These are phyloP conservation scores for Homalodisca vitripennis DNA, from an alignment of 1,140 invertebrate genomes.

Conservation along the genomic window DNA sequence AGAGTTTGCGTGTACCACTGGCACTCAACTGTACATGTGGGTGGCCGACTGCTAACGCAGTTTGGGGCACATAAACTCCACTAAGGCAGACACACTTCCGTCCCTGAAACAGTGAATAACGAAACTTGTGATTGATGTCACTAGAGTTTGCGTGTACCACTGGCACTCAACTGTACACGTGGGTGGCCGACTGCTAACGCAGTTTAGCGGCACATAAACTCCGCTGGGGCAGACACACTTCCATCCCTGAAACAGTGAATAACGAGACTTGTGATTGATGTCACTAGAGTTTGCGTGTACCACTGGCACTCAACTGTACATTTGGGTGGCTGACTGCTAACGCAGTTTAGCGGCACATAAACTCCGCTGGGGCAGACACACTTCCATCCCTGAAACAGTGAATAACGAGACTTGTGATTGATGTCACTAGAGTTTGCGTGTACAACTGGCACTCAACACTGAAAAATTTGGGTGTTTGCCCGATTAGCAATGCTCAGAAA, in stretches of 20 bases:
- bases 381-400: not conserved
- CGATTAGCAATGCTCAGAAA: too few species aligned
- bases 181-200: not conserved
- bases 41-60: not conserved
- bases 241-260: not conserved
- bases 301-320: not conserved
- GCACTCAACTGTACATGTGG: not conserved
- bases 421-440: too few species aligned
- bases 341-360: not conserved
- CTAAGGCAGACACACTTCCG: not conserved
- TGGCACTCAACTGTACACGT: not conserved
- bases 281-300: not conserved
- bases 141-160: not conserved
- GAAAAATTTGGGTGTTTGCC: too few species aligned
- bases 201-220: not conserved
- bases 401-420: too few species aligned
- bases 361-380: not conserved
- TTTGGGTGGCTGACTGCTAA: not conserved
- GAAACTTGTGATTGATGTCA: slow-evolving; percentile 5
- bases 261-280: too few species aligned
- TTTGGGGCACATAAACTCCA: not conserved
- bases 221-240: not conserved
- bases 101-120: not conserved
- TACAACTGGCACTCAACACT: too few species aligned
- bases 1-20: not conserved